Evolutionary conservation across 1,140 invertebrate species (phyloP), one percentile per base, ranked within the genome.

Genomic region (Drosophila eugracilis): DNA sequence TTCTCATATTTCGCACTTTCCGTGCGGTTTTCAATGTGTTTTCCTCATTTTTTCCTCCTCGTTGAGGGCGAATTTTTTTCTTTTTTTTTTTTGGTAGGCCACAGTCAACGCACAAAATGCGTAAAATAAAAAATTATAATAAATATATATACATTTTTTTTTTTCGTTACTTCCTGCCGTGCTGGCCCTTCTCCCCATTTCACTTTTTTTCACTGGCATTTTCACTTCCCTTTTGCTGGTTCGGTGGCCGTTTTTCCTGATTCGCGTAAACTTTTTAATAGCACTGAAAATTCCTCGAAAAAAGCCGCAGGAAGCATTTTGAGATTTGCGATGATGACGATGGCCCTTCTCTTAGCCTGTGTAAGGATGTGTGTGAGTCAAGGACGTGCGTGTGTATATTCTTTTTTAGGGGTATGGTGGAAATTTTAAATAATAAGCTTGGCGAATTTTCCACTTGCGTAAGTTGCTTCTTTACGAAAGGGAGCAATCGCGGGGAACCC

Each of bases 101-200:
- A 28, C 41, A 65, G 60, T 65, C 60, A 65, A 65, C 57, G 62
- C 62, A 63, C 42, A 63, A 63, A 66, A 66, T 66, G 62, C 42
- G 62, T 62, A 66, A 66, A 63, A 66, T 66, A 66, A 63, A 63
- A 62, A 66, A 63, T 65, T 66, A 66, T 66, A 66, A 66, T 66
- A 66, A 66, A 66, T 65, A 65, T 62, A 65, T 65, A 63, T 65
- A 65, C n/a, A 60, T 47, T 30, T 65, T 39, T 36, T 63, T 59
- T 49, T 62, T 58, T 58, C 17, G 42, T 48, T 66, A 63, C 57
- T 49, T 66, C 62, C 62, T 66, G 55, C 48, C 58, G 14, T 19
- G 22, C 22, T 26, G n/a, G 41, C 21, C 14, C 24, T 17, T 4
- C n/a, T n/a, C 1, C n/a, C 12, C 32, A 3, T 5, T 1, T 15